Evolutionary conservation across 2,888 invertebrate species (phyloP).

Genomic region (Drosophila dives): DNA sequence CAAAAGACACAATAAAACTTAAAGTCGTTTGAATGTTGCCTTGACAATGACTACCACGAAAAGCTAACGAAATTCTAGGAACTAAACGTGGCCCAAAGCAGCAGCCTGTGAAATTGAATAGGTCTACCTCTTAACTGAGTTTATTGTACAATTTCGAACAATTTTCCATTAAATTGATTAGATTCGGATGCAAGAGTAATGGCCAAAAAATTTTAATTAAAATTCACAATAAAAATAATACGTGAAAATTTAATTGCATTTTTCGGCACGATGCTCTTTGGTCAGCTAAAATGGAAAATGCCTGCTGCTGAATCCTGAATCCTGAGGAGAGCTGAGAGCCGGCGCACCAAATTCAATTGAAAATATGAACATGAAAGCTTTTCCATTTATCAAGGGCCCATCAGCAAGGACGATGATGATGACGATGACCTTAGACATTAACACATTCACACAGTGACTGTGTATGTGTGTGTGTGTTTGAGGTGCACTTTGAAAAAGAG

Average conservation of each 20-base stretch:
- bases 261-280: constrained; percentile 44
- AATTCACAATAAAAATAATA: constrained; percentile 40
- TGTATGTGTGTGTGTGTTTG: not conserved
- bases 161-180: constrained; percentile 38
- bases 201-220: constrained; percentile 52
- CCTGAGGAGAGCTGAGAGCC: constrained; percentile 35
- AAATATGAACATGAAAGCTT: constrained; percentile 76
- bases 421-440: constrained; percentile 71
- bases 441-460: constrained; percentile 66
- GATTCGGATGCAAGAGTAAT: constrained; percentile 19
- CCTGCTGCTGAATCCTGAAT: constrained; percentile 26
- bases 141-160: constrained; percentile 18
- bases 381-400: constrained; percentile 65
- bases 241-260: constrained; percentile 65
- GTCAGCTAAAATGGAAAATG: constrained; percentile 18
- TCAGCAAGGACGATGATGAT: constrained; percentile 8
- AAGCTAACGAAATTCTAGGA: constrained; percentile 1
- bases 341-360: constrained; percentile 61
- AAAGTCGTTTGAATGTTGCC: not conserved
- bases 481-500: not conserved
- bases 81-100: not conserved
- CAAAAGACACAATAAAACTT: not conserved
- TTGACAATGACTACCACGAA: not conserved
- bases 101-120: not conserved
- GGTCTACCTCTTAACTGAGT: not conserved